Evolutionary conservation across 1,140 invertebrate genomes (phyloP).

Genomic region (Anadara kagoshimensis): DNA sequence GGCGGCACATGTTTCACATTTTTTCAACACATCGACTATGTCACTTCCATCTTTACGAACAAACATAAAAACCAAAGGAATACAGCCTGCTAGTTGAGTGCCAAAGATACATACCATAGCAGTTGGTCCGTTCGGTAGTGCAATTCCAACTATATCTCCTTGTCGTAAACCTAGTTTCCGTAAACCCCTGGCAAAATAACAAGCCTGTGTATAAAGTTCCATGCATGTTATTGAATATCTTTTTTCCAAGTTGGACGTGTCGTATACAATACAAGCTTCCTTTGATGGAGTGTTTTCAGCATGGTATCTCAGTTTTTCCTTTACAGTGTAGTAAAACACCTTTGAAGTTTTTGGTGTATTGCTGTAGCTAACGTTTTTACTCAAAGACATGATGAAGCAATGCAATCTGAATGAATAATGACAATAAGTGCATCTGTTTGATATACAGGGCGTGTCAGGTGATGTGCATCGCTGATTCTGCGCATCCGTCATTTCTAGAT

Average conservation of each 20-base stretch:
- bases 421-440: too few species aligned
- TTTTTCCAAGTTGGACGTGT: neutral
- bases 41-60: constrained; percentile 7
- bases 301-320: neutral
- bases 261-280: neutral
- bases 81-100: neutral
- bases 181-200: neutral
- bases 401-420: too few species aligned
- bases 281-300: neutral
- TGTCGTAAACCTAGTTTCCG: neutral
- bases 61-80: neutral
- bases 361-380: too few species aligned
- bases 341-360: too few species aligned
- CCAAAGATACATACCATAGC: constrained; percentile 8
- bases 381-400: too few species aligned
- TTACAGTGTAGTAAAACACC: neutral
- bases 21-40: constrained; percentile 4
- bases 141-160: neutral
- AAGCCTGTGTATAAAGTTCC: neutral
- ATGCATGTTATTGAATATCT: neutral
- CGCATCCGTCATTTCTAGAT: too few species aligned
- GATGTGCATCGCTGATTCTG: too few species aligned
- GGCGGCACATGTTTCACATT: neutral
- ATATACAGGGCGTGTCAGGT: too few species aligned
- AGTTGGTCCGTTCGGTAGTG: neutral